phyloP scores from a whole-genome alignment of 1,140 invertebrate species.

The Zaprionus lachaisei region DNA sequence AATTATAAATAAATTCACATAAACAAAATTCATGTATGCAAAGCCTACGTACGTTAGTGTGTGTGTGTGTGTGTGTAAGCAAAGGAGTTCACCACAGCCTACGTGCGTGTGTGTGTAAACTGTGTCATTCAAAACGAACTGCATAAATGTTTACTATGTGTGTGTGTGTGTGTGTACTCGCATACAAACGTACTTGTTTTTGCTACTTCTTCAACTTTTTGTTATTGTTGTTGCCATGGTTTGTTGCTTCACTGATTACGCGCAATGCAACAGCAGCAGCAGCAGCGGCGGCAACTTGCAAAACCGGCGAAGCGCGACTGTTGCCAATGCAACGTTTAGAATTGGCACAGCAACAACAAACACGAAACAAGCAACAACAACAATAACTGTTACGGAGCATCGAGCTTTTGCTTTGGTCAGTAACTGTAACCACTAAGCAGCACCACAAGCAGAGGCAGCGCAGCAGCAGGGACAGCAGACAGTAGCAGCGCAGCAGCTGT shows the following conservation, averaged over 20 bases:
- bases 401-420: slow-evolving; percentile 46
- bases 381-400: slow-evolving; percentile 73
- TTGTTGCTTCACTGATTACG: slow-evolving; percentile 83
- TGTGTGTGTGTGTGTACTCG: slow-evolving; percentile 17
- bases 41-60: slow-evolving; percentile 10
- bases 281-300: slow-evolving; percentile 62
- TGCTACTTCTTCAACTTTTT: slow-evolving; percentile 58
- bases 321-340: slow-evolving; percentile 81
- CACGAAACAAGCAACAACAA: slow-evolving; percentile 40
- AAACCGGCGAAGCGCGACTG: slow-evolving; percentile 82
- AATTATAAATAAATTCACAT: slow-evolving; percentile 1
- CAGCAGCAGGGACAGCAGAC: neutral
- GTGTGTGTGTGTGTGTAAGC: slow-evolving; percentile 28
- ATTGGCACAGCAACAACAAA: slow-evolving; percentile 72
- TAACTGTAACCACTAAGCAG: slow-evolving; percentile 42
- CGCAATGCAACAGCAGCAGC: slow-evolving; percentile 72
- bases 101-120: slow-evolving; percentile 61
- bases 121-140: slow-evolving; percentile 77
- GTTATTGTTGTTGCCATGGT: slow-evolving; percentile 67
- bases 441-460: slow-evolving; percentile 3
- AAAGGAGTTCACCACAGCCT: slow-evolving; percentile 32
- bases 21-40: slow-evolving; percentile 46
- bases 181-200: slow-evolving; percentile 24
- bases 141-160: slow-evolving; percentile 68
- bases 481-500: slow-evolving; percentile 33